Percentiles rank a stretch among this genome's conserved stretches.
Conservation (phyloP, 2,797 vertebrate genomes). For the Acanthurus leucopareius region DNA sequence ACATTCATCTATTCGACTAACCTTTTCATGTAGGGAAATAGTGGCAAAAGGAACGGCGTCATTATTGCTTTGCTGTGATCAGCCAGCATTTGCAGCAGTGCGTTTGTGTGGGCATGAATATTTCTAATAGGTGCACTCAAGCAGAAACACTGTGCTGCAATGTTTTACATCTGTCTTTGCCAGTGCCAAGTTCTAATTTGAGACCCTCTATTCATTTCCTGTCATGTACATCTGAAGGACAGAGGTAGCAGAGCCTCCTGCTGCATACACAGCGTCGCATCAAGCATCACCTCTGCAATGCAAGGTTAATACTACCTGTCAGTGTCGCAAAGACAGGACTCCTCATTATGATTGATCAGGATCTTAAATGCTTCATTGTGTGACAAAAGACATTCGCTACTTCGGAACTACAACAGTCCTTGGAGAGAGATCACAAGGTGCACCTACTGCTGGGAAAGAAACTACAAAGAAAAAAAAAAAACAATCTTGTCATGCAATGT, state of each 20-base stretch:
- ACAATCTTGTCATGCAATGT: conserved; percentile 13
- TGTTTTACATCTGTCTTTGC: conserved; percentile 38
- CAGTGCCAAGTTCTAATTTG: conserved; percentile 35
- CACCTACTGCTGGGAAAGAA: conserved; percentile 9
- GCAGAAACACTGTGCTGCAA: conserved; percentile 9
- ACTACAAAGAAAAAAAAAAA: conserved; percentile 1
- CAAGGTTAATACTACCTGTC: conserved; percentile 68
- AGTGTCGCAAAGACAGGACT: conserved; percentile 47
- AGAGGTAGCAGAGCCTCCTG: conserved; percentile 28
- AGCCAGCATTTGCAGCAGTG: conserved; percentile 5
- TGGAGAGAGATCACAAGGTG: conserved; percentile 29
- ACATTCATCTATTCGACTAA: conserved; percentile 47
- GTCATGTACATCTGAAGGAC: conserved; percentile 62
- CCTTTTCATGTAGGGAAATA: conserved; percentile 29
- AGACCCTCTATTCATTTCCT: conserved; percentile 31
- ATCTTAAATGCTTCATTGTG: conserved; percentile 45
- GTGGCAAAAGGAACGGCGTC: conserved; percentile 5
- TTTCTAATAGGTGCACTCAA: conserved; percentile 2
- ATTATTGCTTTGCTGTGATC: conserved; percentile 6
- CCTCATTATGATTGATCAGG: conserved; percentile 71
- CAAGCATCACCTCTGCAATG: conserved; percentile 48
- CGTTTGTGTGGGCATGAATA: conserved; percentile 2
- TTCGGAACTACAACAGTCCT: conserved; percentile 24
- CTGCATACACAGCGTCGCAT: conserved; percentile 43
- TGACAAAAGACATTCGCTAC: conserved; percentile 25